phyloP scores from a whole-genome alignment of 2,797 vertebrate genomes.

The Chelon auratus region DNA sequence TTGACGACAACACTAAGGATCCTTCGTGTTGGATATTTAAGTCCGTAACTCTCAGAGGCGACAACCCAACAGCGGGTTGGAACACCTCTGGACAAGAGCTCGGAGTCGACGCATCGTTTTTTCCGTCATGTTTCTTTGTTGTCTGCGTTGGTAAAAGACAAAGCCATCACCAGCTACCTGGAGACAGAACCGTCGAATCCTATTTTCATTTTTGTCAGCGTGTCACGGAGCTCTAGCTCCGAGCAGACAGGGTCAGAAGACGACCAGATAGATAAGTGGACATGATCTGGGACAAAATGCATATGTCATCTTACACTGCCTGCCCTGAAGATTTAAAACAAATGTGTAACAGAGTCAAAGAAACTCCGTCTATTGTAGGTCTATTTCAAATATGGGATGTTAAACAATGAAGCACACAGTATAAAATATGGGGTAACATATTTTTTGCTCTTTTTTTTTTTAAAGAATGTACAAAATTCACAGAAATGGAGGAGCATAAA shows the following conservation, averaged over 20 bases:
- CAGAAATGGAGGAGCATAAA: constrained; percentile 55
- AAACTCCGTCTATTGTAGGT: too few relatives aligned
- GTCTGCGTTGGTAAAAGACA: neutral
- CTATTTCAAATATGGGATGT: too few relatives aligned
- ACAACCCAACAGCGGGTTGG: neutral
- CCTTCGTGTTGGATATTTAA: constrained; percentile 19
- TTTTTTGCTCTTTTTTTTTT: neutral
- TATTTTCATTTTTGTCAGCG: constrained; percentile 9
- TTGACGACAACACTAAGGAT: neutral
- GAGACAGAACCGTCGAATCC: constrained; percentile 9
- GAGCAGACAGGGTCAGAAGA: neutral
- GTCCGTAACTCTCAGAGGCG: constrained; percentile 9
- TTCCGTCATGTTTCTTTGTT: neutral
- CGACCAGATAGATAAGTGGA: neutral
- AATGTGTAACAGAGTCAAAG: too few relatives aligned
- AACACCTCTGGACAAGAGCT: constrained; percentile 7
- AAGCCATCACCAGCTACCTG: constrained; percentile 4
- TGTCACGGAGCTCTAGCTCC: neutral
- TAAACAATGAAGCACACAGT: neutral
- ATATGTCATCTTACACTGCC: neutral
- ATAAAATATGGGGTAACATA: neutral
- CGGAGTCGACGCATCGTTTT: neutral
- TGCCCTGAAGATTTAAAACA: too few relatives aligned
- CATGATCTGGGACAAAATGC: neutral
- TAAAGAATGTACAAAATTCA: constrained; percentile 22